Base-by-base conservation (phyloP, 2,888 invertebrate species). In the Gymnoscelis rufifasciata region DNA sequence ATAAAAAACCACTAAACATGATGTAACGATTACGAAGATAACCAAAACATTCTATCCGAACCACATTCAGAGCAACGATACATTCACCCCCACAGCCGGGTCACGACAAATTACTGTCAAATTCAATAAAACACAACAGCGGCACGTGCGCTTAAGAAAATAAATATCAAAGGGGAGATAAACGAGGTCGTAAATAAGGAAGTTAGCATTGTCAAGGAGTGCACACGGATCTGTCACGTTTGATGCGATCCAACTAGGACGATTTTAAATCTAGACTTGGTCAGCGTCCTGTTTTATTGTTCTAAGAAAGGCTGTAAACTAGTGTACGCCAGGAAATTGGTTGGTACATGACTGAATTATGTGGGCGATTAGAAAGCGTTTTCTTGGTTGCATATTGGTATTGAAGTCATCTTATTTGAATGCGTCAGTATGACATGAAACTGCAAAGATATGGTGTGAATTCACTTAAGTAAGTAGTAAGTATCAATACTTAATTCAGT, bases 241-340 rank as follows among this genome's bases (percentile, higher is more conserved):
- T 73, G 73, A 73, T 61, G 63, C 31, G 62, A 68, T 66, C 74
- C 70, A 75, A 68, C 57, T 49, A 55, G 35, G 60, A 64, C 63
- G 59, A 59, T 38, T 37, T 44, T 40, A 28, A 49, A 49, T 48
- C 43, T 43, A 57, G 59, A 61, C 67, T 36, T 37, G 55, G 38
- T 44, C 39, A 50, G 60, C 56, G 75, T 69, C 64, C 71, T 71
- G 71, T 68, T 59, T 57, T n/a, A 71, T 64, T 52, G 59, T 78
- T 76, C 74, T 56, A 36, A 60, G 75, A 78, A 43, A 27, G 31
- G 12, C 7, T 15, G 19, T 41, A 26, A 15, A 49, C 23, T 19
- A 19, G 19, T 23, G 5, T n/a, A 7, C n/a, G 13, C 27, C 31
- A 24, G 38, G 15, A 24, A 40, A 30, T 14, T 36, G 23, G 28